A percentile compares a stretch with the other conserved stretches of the same genome.
Evolutionary conservation across 2,888 invertebrate species (phyloP).

Genomic region (Prenolepis imparis): DNA sequence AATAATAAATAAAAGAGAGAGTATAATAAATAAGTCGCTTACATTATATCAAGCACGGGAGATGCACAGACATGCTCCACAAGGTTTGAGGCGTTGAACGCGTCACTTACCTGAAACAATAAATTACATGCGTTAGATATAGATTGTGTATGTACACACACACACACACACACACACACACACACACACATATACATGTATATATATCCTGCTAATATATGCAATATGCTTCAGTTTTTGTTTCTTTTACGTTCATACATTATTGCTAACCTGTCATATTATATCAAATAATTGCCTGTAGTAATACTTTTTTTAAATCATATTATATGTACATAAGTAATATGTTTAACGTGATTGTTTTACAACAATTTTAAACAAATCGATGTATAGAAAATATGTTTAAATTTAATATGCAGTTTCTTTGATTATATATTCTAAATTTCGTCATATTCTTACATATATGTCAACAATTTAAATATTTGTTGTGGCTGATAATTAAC

Average conservation of each 20-base stretch:
- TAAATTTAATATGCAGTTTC: neutral
- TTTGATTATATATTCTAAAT: slow-evolving; percentile 4
- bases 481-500: neutral
- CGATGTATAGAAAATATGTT: neutral
- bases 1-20: no score
- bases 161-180: slow-evolving; percentile 74
- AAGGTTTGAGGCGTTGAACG: slow-evolving; percentile 82
- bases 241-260: neutral
- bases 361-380: neutral
- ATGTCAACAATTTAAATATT: slow-evolving; percentile 1
- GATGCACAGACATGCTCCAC: slow-evolving; percentile 81
- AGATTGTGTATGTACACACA: slow-evolving; percentile 79
- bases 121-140: slow-evolving; percentile 85
- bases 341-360: neutral
- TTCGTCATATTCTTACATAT: neutral
- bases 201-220: neutral
- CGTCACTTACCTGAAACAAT: slow-evolving; percentile 87
- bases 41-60: slow-evolving; percentile 83
- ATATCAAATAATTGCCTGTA: neutral
- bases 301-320: neutral
- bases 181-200: slow-evolving; percentile 69
- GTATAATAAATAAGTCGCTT: slow-evolving; percentile 80
- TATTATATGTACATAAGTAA: neutral
- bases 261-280: neutral
- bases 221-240: neutral